Evolutionary conservation across 2,888 invertebrate genomes (phyloP).

Genomic region (Dynastes maya): DNA sequence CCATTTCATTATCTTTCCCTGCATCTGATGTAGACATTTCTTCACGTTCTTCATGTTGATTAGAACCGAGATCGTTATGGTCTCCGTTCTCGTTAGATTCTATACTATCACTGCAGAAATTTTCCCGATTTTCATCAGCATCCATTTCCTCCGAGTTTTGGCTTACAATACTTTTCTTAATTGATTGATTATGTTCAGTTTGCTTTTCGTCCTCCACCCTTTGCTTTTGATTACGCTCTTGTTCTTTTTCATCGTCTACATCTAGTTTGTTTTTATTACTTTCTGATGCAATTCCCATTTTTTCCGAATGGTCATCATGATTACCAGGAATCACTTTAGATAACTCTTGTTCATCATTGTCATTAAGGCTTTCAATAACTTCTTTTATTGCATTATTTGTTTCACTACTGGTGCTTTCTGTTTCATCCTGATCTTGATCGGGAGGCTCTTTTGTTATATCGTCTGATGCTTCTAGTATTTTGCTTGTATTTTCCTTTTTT

Average conservation of each 20-base stretch:
- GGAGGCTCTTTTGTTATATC: conserved; percentile 37
- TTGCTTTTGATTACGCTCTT: conserved; percentile 24
- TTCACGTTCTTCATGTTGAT: conserved; percentile 6
- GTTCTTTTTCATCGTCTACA: conserved; percentile 16
- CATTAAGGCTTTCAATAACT: background rate
- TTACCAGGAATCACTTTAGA: background rate
- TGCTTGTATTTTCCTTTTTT: conserved; percentile 9
- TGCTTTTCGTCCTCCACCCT: background rate
- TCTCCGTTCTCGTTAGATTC: conserved; percentile 37
- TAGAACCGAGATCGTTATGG: conserved; percentile 6
- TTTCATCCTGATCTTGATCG: conserved; percentile 35
- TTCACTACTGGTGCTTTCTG: background rate
- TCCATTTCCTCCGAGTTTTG: conserved; percentile 24
- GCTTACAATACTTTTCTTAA: conserved; percentile 28
- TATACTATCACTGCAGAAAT: conserved; percentile 20
- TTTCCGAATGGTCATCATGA: conserved; percentile 20
- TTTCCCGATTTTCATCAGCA: conserved; percentile 19
- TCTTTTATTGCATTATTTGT: background rate
- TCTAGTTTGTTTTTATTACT: conserved; percentile 24
- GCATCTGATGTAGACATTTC: background rate
- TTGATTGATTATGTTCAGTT: conserved; percentile 16
- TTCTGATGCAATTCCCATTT: background rate
- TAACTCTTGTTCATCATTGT: background rate
- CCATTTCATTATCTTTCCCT: conserved; percentile 5
- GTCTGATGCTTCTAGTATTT: conserved; percentile 8